Base-by-base conservation (phyloP, 2,888 invertebrate species). In the Standfussiana lucernea region DNA sequence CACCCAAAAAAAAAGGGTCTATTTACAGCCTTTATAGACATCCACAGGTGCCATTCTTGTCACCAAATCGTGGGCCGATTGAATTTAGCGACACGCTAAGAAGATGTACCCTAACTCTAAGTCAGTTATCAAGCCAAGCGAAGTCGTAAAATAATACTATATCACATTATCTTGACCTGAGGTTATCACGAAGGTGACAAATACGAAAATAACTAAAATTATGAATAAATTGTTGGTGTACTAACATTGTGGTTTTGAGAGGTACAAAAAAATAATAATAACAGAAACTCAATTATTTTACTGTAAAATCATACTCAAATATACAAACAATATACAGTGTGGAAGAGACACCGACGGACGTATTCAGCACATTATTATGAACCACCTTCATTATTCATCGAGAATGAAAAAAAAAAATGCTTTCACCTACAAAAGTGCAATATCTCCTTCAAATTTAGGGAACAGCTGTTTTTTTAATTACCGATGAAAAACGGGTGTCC, bases 111-210 rank as follows among this genome's bases (percentile, higher is more conserved):
- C 53, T 13, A 32, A 10, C n/a, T 3, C 53, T 13, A 32, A 10
- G 1, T 21, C 18, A 24, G 21, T 10, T 37, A n/a, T 11, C 24
- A n/a, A 42, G 18, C 0, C 21, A 35, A 70, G 24, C 42, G 11
- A 62, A 37, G 69, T 42, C 47, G 6, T 35, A 11, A 28, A 28
- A 61, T 35, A 50, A 28, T 10, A 42, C 24, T 50, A 62, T 42
- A 50, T 45, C 15, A 72, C 5, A 37, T 42, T 35, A 71, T 32
- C n/a, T 21, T 11, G 15, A 32, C 4, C 15, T n/a, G 0, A 59
- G 77, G 72, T 62, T 77, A 77, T 78, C 80, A 2, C 45, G 10
- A 1, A 35, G 4, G 2, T 24, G 7, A 42, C 37, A 35, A n/a
- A 42, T 69, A 42, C 13, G 62, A 21, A n/a, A 72, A 45, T 53